Percentiles rank a stretch among this genome's conserved stretches.
Evolutionary conservation across 2,888 invertebrate genomes (phyloP).

Genomic region (Tridacna crocea): DNA sequence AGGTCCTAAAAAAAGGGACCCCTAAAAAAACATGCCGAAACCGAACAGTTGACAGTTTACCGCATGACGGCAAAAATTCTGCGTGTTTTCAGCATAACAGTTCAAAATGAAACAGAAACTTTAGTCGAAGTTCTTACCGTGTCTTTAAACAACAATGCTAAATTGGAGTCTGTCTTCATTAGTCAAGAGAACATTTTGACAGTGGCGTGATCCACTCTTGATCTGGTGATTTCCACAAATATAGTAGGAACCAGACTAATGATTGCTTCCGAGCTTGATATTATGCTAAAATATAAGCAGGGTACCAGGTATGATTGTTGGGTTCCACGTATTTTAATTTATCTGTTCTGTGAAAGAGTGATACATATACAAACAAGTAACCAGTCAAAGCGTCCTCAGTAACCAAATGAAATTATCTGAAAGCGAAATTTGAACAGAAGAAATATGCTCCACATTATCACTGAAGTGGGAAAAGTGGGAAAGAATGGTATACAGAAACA

Average conservation of each 20-base stretch:
- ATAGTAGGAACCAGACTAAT: slow-evolving; percentile 12
- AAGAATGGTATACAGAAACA: slow-evolving; percentile 63
- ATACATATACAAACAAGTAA: neutral
- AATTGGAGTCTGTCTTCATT: too few relatives aligned
- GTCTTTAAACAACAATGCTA: neutral
- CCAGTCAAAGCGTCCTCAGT: slow-evolving; percentile 26
- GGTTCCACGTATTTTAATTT: too few relatives aligned
- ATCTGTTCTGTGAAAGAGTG: too few relatives aligned
- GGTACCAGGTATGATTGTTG: neutral
- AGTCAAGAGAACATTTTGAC: slow-evolving; percentile 4
- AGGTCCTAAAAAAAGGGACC: too few relatives aligned
- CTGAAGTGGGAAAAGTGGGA: slow-evolving; percentile 78
- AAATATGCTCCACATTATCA: slow-evolving; percentile 77
- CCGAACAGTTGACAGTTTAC: too few relatives aligned
- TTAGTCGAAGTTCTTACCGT: neutral
- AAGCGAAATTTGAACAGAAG: neutral
- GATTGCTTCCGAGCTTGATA: neutral
- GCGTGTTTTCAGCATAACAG: too few relatives aligned
- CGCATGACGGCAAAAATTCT: too few relatives aligned
- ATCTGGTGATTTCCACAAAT: slow-evolving; percentile 13
- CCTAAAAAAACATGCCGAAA: too few relatives aligned
- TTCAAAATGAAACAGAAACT: too few relatives aligned
- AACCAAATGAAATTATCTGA: neutral
- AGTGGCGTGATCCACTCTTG: slow-evolving; percentile 15
- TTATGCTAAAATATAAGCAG: neutral